Evolutionary conservation across 2,888 invertebrate genomes (phyloP), one percentile per base, ranked within the genome.

Genomic region (Brenthis hecate): DNA sequence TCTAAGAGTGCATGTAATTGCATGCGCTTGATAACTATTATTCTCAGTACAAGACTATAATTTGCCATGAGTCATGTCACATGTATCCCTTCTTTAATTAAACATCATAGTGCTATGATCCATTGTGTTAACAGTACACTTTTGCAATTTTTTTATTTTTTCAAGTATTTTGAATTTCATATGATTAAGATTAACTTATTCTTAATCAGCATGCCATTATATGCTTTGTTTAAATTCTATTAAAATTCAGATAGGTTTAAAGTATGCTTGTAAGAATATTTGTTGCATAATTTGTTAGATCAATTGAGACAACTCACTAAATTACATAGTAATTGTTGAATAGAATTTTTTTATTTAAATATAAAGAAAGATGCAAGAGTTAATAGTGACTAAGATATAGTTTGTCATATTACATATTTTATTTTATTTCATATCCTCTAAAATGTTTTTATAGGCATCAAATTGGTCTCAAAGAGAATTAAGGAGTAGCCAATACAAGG

Each of bases 401-500:
- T 36, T 36, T 36, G 36, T 8, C 36, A 36, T 8, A 36, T 8
- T 8, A 36, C 36, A 36, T 8, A 8, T 11, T 43, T 11, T 43
- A 43, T 43, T 43, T 2, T 43, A 53, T 51, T n/a, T 51, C n/a
- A n/a, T 51, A 6, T n/a, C 6, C n/a, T 51, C 6, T n/a, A 32
- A 16, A 14, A 6, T n/a, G 13, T 36, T 62, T 53, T 62, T 62
- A 32, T 62, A 62, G 62, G 53, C 62, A 32, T 62, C 62, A 32
- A 62, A 62, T 43, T 62, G 62, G 62, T 62, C 62, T 43, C 89
- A 86, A 56, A 79, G 93, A 19, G 92, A 92, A 77, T 79, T 93
- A 64, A 83, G 93, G 66, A 93, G 93, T 79, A 86, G 88, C 76
- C 92, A 91, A 73, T 92, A 89, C 76, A 91, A 92, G 79, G 93